Evolutionary conservation across 2,888 invertebrate species (phyloP).

Genomic region (Hemithea aestivaria): DNA sequence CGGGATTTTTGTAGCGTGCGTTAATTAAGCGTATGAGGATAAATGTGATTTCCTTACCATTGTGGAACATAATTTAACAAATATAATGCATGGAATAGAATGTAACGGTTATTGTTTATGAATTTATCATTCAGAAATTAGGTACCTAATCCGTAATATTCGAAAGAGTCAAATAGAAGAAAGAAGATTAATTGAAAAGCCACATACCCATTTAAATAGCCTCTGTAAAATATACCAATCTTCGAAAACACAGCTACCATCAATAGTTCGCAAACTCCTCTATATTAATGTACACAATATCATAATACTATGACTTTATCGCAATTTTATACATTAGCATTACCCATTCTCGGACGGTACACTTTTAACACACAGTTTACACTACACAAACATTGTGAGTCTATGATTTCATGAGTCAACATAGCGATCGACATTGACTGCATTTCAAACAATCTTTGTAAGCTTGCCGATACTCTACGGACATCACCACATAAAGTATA

Average conservation of each 20-base stretch:
- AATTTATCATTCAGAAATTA: too few relatives aligned
- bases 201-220: too few relatives aligned
- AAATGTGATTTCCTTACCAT: too few relatives aligned
- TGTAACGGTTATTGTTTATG: too few relatives aligned
- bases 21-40: too few relatives aligned
- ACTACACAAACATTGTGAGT: constrained; percentile 10
- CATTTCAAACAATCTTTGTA: constrained; percentile 87
- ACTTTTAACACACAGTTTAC: constrained; percentile 21
- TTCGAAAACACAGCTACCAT: constrained; percentile 10
- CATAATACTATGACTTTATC: neutral
- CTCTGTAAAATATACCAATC: neutral
- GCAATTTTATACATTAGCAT: neutral
- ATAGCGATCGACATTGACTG: constrained; percentile 35
- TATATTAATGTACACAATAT: neutral
- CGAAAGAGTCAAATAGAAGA: too few relatives aligned
- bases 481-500: constrained; percentile 95
- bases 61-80: too few relatives aligned
- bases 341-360: constrained; percentile 39
- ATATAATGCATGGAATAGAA: too few relatives aligned
- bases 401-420: constrained; percentile 4
- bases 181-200: too few relatives aligned
- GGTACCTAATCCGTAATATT: too few relatives aligned
- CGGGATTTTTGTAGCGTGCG: too few relatives aligned
- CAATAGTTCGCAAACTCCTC: neutral
- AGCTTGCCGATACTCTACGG: constrained; percentile 93